phyloP scores from a whole-genome alignment of 2,888 invertebrate genomes.

The Archips crataeganus region DNA sequence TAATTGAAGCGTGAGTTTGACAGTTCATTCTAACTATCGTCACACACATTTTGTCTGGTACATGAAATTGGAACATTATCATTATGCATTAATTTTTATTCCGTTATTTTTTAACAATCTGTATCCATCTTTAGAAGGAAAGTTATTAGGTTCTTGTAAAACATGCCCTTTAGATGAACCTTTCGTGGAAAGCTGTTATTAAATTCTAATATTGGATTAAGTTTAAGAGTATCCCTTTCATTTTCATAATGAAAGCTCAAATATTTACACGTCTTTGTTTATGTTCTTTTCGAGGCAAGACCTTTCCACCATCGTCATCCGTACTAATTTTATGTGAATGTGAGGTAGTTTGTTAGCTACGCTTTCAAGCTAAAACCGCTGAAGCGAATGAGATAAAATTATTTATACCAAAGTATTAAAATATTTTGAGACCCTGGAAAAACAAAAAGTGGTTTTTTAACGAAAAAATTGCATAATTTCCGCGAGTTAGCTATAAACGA shows the following conservation, averaged over 20 bases:
- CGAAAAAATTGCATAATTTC: too few species aligned
- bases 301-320: background rate
- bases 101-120: background rate
- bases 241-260: background rate
- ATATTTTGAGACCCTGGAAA: too few species aligned
- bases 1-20: background rate
- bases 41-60: background rate
- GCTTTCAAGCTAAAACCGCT: too few species aligned
- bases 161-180: background rate
- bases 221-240: background rate
- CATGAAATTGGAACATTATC: background rate
- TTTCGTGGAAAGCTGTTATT: background rate
- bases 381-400: too few species aligned
- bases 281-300: background rate
- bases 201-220: background rate
- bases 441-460: too few species aligned
- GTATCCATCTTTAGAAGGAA: too few species aligned
- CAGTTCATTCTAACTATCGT: background rate
- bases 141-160: background rate
- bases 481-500: too few species aligned
- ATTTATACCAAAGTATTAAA: too few species aligned
- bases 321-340: too few species aligned
- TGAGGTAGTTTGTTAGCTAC: too few species aligned
- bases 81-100: too few species aligned
- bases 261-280: background rate